Evolutionary conservation across 2,888 invertebrate genomes (phyloP).

Genomic region (Nemoura dubitans): DNA sequence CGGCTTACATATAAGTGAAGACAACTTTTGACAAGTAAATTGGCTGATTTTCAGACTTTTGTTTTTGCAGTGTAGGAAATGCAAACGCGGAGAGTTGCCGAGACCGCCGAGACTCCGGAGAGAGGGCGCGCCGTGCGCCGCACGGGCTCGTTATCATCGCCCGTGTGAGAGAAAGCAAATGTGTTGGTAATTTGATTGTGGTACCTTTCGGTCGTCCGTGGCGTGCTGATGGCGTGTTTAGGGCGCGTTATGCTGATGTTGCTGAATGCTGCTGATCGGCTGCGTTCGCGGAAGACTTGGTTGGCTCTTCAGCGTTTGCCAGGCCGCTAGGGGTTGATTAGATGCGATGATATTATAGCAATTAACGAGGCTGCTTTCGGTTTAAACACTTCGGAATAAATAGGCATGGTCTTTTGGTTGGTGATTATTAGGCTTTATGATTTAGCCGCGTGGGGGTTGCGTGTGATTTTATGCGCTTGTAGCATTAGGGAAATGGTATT

Average conservation of each 20-base stretch:
- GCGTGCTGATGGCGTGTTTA: not conserved
- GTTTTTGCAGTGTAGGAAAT: too few relatives aligned
- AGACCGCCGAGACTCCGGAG: too few relatives aligned
- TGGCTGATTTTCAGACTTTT: too few relatives aligned
- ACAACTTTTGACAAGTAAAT: too few relatives aligned
- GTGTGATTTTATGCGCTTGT: not conserved
- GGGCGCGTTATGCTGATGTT: not conserved
- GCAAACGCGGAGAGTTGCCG: not conserved
- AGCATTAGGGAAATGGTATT: too few relatives aligned
- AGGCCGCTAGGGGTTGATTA: not conserved
- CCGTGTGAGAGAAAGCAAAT: not conserved
- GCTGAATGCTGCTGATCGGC: not conserved
- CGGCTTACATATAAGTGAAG: too few relatives aligned
- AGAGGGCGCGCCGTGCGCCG: not conserved
- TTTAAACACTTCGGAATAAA: not conserved
- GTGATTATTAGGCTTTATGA: not conserved
- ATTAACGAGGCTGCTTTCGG: not conserved
- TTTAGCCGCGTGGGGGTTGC: not conserved
- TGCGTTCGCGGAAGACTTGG: not conserved
- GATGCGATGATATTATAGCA: not conserved
- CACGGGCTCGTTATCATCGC: not conserved
- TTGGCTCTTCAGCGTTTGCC: not conserved
- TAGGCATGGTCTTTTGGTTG: not conserved
- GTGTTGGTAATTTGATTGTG: slow-evolving; percentile 2
- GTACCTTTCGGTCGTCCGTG: not conserved